Conservation (phyloP, 2,113 vertebrate species). For the Pyrgilauda ruficollis region DNA sequence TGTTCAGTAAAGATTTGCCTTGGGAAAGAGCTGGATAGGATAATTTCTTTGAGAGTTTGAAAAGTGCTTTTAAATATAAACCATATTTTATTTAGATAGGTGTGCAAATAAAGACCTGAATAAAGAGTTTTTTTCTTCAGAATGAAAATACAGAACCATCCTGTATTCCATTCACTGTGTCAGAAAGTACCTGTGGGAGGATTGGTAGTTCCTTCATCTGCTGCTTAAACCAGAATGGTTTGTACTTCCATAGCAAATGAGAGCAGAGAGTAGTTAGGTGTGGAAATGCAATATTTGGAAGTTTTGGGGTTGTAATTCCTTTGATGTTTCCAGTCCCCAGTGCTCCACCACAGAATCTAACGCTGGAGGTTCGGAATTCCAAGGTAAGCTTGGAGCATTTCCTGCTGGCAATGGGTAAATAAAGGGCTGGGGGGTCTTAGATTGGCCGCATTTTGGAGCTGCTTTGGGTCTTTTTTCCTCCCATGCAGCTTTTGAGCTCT, state of each 20-base stretch:
- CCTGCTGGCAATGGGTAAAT: background rate
- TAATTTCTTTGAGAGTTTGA: background rate
- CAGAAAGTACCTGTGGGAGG: background rate
- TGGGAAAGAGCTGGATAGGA: background rate
- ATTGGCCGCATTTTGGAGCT: background rate
- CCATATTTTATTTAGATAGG: background rate
- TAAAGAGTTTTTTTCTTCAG: background rate
- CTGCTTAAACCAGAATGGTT: background rate
- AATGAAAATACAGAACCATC: background rate
- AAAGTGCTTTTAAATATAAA: background rate
- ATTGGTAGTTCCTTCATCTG: background rate
- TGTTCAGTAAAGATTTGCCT: background rate
- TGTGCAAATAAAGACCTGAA: background rate
- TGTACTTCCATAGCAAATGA: background rate
- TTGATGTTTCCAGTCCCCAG: constrained; percentile 84
- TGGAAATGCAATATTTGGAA: background rate
- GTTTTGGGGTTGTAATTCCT: background rate
- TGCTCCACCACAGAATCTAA: constrained; percentile 91
- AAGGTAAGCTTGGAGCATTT: constrained; percentile 80
- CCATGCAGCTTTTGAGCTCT: background rate
- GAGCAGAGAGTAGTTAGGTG: background rate
- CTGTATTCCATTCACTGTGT: too few species aligned
- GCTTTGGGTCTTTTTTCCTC: background rate
- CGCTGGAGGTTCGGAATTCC: constrained; percentile 94
- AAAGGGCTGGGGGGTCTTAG: background rate